Base-by-base conservation (phyloP, 2,113 vertebrate species). In the Anguilla rostrata region DNA sequence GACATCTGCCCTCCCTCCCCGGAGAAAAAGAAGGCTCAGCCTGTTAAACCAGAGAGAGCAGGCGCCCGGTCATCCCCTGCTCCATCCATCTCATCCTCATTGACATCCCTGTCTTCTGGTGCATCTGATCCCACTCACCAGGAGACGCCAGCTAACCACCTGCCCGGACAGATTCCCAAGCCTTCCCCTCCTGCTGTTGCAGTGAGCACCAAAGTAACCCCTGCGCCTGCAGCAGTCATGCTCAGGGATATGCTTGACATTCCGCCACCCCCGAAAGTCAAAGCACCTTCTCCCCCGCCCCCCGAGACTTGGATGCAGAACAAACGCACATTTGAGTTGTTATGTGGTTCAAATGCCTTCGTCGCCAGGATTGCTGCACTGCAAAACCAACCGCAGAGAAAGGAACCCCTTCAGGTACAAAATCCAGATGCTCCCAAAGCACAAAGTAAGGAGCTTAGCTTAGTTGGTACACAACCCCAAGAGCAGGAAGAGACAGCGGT, bases 251-350 rank as follows among this genome's bases (percentile, higher is more conserved):
- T 94, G 71, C 94, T 97, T 81, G 89, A 96, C 84, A 97, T 98
- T 90, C 98, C 98, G 0, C 96, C 97, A 3, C 97, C 97, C 78
- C 98, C 98, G 43, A 97, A 97, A 85, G 96, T 99, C 40, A 96
- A 96, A 3, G 98, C 98, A 2, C 98, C 98, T 9, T 96, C 95
- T 81, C 96, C 96, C 0, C 98, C 97, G 22, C 98, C 97, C 80
- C 97, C 93, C 56, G 96, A 96, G 83, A 89, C 94, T n/a, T 97
- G 96, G 95, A 93, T 83, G 40, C 92, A 96, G 85, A 96, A 94
- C 88, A 94, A 84, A 87, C 87, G 4, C 22, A 93, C 94, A 83
- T 90, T 94, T 88, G 90, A 94, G 60, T 91, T 96, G 78, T 87
- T 96, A 57, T 95, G 90, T 91, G 92, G 91, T 2, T 87, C 91